phyloP scores from a whole-genome alignment of 2,113 vertebrate species.

The Bagarius yarrelli region DNA sequence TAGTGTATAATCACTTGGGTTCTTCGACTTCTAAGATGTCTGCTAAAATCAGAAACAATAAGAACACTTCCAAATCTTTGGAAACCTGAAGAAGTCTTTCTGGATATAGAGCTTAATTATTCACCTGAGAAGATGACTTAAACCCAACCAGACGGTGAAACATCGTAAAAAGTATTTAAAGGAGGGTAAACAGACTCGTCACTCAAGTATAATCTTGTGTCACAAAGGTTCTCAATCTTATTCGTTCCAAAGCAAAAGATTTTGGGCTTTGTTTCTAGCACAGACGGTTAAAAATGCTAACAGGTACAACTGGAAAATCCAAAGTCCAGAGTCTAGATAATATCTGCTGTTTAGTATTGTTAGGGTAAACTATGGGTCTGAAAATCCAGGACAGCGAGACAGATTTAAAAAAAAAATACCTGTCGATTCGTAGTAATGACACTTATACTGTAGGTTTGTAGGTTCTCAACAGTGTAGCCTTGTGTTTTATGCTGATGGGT shows the following conservation, averaged over 20 bases:
- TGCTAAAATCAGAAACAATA: no score
- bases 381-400: not conserved
- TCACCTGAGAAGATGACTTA: not conserved
- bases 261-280: not conserved
- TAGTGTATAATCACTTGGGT: no score
- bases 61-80: no score
- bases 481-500: not conserved
- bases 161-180: not conserved
- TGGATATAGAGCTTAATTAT: not conserved
- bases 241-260: not conserved
- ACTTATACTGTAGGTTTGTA: not conserved
- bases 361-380: no score
- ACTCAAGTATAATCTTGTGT: not conserved
- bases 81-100: not conserved
- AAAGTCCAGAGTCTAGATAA: not conserved
- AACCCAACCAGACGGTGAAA: not conserved
- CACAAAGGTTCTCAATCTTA: not conserved
- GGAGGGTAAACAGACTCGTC: not conserved
- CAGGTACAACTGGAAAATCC: not conserved
- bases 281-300: not conserved
- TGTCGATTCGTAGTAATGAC: not conserved
- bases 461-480: no score
- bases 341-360: not conserved
- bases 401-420: not conserved
- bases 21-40: no score